Evolutionary conservation across 2,113 vertebrate genomes (phyloP).

Genomic region (Hemicordylus capensis): DNA sequence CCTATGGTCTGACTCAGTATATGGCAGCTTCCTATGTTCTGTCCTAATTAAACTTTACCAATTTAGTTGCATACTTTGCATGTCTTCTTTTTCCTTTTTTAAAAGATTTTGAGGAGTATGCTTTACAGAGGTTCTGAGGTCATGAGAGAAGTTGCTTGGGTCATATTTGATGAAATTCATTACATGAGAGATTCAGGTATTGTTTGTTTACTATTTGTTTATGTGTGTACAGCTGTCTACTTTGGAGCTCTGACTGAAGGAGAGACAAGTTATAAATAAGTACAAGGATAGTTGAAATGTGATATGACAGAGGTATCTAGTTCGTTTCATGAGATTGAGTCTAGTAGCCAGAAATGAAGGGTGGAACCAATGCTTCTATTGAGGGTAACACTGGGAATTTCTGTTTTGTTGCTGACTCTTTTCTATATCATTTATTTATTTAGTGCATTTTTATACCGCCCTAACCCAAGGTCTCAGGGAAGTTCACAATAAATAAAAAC

Average conservation of each 20-base stretch:
- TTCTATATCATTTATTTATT: neutral
- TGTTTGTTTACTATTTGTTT: neutral
- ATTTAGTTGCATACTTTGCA: neutral
- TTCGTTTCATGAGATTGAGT: no score
- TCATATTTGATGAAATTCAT: constrained; percentile 98
- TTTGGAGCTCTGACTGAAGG: neutral
- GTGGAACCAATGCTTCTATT: neutral
- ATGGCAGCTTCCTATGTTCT: no score
- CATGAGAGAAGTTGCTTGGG: constrained; percentile 98
- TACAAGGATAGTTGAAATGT: neutral
- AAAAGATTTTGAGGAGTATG: constrained; percentile 99
- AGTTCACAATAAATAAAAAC: no score
- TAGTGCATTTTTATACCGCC: no score
- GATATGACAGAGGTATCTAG: neutral
- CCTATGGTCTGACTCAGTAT: no score
- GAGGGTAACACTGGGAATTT: neutral
- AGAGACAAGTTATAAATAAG: neutral
- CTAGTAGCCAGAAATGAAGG: neutral
- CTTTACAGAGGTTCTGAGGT: constrained; percentile 97
- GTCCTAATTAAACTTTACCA: neutral
- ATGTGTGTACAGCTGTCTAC: neutral
- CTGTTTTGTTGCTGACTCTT: neutral
- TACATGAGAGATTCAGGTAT: constrained; percentile 98
- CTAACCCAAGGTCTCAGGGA: no score
- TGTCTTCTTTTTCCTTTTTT: neutral